These are phyloP conservation scores for Oryzaephilus surinamensis DNA, from an alignment of 1,140 invertebrate genomes.

Conservation along the genomic window DNA sequence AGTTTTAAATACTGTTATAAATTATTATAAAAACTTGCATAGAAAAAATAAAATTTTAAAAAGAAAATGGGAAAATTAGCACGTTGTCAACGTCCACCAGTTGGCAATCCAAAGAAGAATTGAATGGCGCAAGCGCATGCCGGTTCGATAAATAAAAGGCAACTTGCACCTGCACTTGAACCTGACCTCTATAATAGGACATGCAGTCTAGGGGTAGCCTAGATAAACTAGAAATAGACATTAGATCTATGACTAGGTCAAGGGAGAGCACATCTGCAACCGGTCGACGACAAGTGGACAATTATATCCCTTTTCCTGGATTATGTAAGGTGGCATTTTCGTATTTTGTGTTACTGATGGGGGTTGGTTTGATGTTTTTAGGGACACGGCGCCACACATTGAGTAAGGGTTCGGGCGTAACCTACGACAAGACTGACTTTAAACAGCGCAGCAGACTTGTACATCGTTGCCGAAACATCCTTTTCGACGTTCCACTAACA, in stretches of 20 bases:
- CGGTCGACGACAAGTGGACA: background rate
- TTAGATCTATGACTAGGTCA: slow-evolving; percentile 18
- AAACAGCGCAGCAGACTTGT: slow-evolving; percentile 8
- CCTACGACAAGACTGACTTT: slow-evolving; percentile 25
- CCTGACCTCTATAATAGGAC: slow-evolving; percentile 33
- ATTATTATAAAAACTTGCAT: too few species aligned
- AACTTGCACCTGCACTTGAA: slow-evolving; percentile 34
- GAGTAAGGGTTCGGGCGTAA: slow-evolving; percentile 23
- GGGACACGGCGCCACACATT: too few species aligned
- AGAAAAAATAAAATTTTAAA: too few species aligned
- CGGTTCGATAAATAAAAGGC: slow-evolving; percentile 19
- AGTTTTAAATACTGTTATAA: too few species aligned
- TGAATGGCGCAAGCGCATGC: slow-evolving; percentile 17
- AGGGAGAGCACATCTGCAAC: slow-evolving; percentile 6
- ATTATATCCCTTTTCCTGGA: background rate
- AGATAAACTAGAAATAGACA: slow-evolving; percentile 21
- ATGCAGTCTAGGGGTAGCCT: slow-evolving; percentile 23
- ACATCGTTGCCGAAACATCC: slow-evolving; percentile 22
- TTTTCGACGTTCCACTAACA: slow-evolving; percentile 19
- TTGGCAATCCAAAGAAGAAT: background rate
- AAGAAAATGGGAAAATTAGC: too few species aligned
- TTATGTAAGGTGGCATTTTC: too few species aligned
- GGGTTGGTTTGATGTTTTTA: slow-evolving; percentile 10
- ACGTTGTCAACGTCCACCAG: background rate
- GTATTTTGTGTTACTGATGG: too few species aligned